Evolutionary conservation across 2,888 invertebrate genomes (phyloP).

Genomic region (Julus scandinavius): DNA sequence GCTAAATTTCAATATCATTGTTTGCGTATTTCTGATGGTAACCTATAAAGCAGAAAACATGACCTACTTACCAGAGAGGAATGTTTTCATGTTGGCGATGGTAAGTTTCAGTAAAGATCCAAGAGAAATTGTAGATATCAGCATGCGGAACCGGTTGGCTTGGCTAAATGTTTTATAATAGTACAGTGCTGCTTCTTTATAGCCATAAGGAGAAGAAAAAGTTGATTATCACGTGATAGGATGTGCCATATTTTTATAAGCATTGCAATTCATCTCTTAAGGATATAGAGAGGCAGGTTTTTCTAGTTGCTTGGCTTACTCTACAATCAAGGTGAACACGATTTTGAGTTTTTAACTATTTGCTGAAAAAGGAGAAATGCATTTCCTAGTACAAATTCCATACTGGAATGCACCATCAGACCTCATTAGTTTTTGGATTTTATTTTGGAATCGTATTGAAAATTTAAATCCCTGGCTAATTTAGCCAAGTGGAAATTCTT

Average conservation of each 20-base stretch:
- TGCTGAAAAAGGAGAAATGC: background rate
- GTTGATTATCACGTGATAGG: background rate
- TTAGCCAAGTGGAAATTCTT: no score
- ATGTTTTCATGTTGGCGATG: background rate
- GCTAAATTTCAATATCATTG: background rate
- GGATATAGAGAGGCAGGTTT: background rate
- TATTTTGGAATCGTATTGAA: no score
- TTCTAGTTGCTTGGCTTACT: background rate
- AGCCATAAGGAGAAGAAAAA: background rate
- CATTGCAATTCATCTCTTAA: background rate
- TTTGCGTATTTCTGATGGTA: background rate
- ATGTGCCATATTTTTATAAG: background rate
- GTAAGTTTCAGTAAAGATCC: background rate
- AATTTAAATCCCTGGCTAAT: no score
- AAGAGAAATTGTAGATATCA: background rate
- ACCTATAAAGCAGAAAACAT: background rate
- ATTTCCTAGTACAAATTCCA: background rate
- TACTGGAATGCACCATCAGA: background rate
- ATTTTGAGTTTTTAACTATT: background rate
- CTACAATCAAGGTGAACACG: background rate
- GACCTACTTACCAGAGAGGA: conserved; percentile 9
- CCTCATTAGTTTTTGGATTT: no score
- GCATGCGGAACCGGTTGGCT: background rate
- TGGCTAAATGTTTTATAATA: background rate
- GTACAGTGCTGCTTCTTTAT: background rate